Base-by-base conservation (phyloP, 2,888 invertebrate species). In the Eupithecia centaureata region DNA sequence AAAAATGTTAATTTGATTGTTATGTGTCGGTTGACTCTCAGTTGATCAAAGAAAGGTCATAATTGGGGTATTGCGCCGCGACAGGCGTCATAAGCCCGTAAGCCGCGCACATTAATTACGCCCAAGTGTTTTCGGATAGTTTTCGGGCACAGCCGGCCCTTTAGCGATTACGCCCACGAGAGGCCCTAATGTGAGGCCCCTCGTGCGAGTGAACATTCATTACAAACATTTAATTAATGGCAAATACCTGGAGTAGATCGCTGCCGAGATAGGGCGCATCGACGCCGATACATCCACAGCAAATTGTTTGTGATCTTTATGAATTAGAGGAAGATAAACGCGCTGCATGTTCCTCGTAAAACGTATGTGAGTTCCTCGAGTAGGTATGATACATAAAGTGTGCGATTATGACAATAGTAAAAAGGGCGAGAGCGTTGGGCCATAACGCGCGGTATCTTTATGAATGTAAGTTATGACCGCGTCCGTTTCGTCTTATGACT, bases 51-150 rank as follows among this genome's bases (percentile, higher is more conserved):
- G 56, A 60, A 33, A 60, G 63, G 63, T 60, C 47, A 57, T 61
- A 68, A 65, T 58, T 52, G 64, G 18, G 52, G 61, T 51, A 10
- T 61, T 62, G 38, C 52, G 56, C 63, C 62, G 60, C 65, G 60
- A 63, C 56, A 56, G 65, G 66, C 67, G 76, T 75, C 76, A 76
- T 79, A 79, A 76, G 70, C 68, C 70, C 70, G 70, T 73, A 76
- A 70, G 73, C 69, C 67, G 47, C 54, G 65, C 77, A 77, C 80
- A 78, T 82, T 82, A 83, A 83, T 82, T 81, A 83, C 77, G 66
- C 65, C 70, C 65, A 78, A 82, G 80, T 80, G 79, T 80, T 80
- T 77, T 78, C 74, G 79, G 77, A 81, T 81, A 74, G 73, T 68
- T 74, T 58, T 38, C 56, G 47, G 63, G 58, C 59, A 77, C 79